These are phyloP conservation scores for Centropyge bicolor DNA, from an alignment of 2,797 vertebrate genomes.

Conservation along the genomic window DNA sequence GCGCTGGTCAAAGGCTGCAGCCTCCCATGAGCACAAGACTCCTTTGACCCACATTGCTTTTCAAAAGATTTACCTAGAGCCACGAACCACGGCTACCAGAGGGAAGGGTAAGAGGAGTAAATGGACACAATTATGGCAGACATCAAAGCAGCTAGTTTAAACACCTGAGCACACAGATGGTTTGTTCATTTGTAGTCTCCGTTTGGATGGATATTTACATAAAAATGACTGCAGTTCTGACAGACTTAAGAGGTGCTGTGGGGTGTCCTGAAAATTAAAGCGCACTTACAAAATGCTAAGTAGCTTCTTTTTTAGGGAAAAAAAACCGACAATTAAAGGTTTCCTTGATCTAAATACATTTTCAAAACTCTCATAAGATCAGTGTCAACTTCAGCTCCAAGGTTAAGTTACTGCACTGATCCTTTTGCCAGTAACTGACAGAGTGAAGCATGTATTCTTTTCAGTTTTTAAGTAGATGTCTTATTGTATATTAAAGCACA, in stretches of 20 bases:
- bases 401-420: neutral
- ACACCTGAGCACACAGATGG: slow-evolving; percentile 26
- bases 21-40: slow-evolving; percentile 44
- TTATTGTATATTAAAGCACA: neutral
- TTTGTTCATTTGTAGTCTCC: slow-evolving; percentile 33
- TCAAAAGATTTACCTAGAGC: slow-evolving; percentile 64
- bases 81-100: slow-evolving; percentile 26
- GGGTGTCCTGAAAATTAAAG: slow-evolving; percentile 1
- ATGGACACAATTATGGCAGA: slow-evolving; percentile 36
- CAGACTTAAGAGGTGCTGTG: neutral
- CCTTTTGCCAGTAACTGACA: neutral
- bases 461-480: neutral
- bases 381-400: neutral
- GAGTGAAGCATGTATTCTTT: neutral
- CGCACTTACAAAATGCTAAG: neutral
- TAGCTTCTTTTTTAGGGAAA: neutral
- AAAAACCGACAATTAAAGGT: neutral
- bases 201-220: slow-evolving; percentile 41
- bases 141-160: slow-evolving; percentile 46
- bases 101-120: slow-evolving; percentile 45
- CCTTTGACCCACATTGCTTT: slow-evolving; percentile 68
- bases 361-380: neutral
- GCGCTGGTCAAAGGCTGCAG: slow-evolving; percentile 62
- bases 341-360: neutral
- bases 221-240: slow-evolving; percentile 12